Conservation (phyloP, 2,888 invertebrate genomes). For the Mimas tiliae region DNA sequence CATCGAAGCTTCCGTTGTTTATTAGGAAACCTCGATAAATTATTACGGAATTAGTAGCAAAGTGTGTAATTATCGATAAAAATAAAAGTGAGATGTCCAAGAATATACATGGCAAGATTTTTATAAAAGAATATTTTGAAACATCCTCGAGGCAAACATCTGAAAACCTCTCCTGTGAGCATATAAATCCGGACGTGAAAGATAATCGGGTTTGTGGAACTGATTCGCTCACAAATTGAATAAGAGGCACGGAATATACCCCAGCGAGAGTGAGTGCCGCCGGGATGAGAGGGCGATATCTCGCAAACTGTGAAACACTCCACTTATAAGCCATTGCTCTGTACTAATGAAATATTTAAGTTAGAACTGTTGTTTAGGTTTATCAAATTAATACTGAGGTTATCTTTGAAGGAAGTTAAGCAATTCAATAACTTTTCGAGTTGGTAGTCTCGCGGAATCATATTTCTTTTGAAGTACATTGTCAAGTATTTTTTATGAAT, state of each 20-base stretch:
- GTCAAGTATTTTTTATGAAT: background rate
- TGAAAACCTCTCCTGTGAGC: constrained; percentile 68
- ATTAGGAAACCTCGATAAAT: background rate
- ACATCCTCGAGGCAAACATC: constrained; percentile 56
- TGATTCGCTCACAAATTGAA: constrained; percentile 83
- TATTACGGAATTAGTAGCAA: background rate
- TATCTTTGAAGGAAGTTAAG: constrained; percentile 14
- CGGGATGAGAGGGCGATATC: constrained; percentile 52
- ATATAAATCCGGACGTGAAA: constrained; percentile 78
- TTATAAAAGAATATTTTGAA: constrained; percentile 51
- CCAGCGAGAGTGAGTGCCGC: constrained; percentile 52
- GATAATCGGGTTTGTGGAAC: constrained; percentile 81
- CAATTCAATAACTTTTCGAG: background rate
- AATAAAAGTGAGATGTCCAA: constrained; percentile 18
- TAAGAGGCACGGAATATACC: constrained; percentile 74
- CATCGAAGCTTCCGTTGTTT: background rate
- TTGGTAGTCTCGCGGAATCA: background rate
- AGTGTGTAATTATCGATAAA: background rate
- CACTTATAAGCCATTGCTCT: constrained; percentile 58
- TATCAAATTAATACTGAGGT: constrained; percentile 16
- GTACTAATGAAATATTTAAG: constrained; percentile 55
- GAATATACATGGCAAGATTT: constrained; percentile 45
- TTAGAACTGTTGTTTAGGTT: constrained; percentile 22
- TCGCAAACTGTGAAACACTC: constrained; percentile 64
- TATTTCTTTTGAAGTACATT: constrained; percentile 1